Percentiles rank a stretch among this genome's conserved stretches.
Evolutionary conservation across 1,140 invertebrate genomes (phyloP).

Genomic region (Aphelinus atriplicis): DNA sequence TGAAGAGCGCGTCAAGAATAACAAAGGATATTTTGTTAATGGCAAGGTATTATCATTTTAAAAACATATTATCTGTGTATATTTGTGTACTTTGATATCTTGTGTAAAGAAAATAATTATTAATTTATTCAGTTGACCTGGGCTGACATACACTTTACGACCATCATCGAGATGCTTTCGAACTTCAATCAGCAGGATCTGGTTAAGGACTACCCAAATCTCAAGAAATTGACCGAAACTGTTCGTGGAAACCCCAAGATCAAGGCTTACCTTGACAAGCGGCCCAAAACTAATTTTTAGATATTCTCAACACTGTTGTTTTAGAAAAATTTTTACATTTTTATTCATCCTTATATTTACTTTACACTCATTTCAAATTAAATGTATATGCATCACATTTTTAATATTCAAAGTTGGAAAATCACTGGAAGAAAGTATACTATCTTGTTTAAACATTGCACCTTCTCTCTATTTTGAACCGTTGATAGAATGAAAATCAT

Average conservation of each 20-base stretch:
- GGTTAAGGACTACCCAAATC: conserved; percentile 50
- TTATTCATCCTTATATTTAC: conserved; percentile 6
- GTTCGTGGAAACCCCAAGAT: conserved; percentile 55
- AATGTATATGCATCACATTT: conserved; percentile 8
- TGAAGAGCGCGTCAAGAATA: conserved; percentile 62
- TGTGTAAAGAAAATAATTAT: not conserved
- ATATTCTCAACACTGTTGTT: not conserved
- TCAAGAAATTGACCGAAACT: conserved; percentile 57
- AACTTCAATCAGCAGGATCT: conserved; percentile 48
- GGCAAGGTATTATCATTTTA: conserved; percentile 56
- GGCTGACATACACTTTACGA: conserved; percentile 59
- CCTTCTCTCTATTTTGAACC: too few relatives aligned
- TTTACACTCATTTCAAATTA: not conserved
- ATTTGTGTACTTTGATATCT: not conserved
- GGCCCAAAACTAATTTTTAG: conserved; percentile 52
- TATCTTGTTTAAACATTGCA: too few relatives aligned
- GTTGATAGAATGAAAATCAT: too few relatives aligned
- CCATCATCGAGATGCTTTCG: conserved; percentile 50
- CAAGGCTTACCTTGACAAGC: conserved; percentile 60
- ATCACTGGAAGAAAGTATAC: too few relatives aligned
- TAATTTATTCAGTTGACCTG: conserved; percentile 56
- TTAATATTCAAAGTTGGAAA: not conserved
- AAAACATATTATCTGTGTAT: too few relatives aligned
- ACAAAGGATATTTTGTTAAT: conserved; percentile 65
- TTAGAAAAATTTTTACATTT: not conserved